These are phyloP conservation scores for Eubasilissa splendida DNA, from an alignment of 2,888 invertebrate species.

Conservation along the genomic window DNA sequence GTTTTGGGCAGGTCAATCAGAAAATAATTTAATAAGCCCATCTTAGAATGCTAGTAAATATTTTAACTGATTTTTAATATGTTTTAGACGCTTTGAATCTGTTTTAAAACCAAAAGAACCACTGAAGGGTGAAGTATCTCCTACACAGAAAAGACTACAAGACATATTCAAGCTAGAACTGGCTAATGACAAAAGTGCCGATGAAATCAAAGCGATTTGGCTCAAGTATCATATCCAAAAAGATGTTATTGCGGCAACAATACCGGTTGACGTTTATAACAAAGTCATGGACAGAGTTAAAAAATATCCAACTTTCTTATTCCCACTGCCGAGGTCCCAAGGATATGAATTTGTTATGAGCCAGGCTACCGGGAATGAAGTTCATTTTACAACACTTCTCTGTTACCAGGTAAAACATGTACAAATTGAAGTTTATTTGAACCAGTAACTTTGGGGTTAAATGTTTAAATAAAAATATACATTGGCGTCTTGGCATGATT, in stretches of 20 bases:
- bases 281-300: constrained; percentile 74
- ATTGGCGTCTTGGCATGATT: too few relatives aligned
- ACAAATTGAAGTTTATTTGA: neutral
- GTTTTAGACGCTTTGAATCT: constrained; percentile 75
- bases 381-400: constrained; percentile 88
- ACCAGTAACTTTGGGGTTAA: too few relatives aligned
- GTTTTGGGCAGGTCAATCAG: too few relatives aligned
- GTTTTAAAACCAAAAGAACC: constrained; percentile 77
- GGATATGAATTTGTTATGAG: constrained; percentile 91
- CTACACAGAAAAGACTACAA: constrained; percentile 71
- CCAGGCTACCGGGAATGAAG: constrained; percentile 80
- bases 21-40: too few relatives aligned
- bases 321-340: constrained; percentile 85
- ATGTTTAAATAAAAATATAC: too few relatives aligned
- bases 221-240: constrained; percentile 84
- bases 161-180: constrained; percentile 86
- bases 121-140: constrained; percentile 60
- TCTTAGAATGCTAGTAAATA: too few relatives aligned
- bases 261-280: constrained; percentile 76
- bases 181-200: constrained; percentile 78
- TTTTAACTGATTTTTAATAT: neutral
- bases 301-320: constrained; percentile 80
- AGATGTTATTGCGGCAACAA: constrained; percentile 82
- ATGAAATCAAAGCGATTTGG: constrained; percentile 86
- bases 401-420: constrained; percentile 80